Conservation (phyloP, 2,888 invertebrate genomes). For the Acanthopleura granulata region DNA sequence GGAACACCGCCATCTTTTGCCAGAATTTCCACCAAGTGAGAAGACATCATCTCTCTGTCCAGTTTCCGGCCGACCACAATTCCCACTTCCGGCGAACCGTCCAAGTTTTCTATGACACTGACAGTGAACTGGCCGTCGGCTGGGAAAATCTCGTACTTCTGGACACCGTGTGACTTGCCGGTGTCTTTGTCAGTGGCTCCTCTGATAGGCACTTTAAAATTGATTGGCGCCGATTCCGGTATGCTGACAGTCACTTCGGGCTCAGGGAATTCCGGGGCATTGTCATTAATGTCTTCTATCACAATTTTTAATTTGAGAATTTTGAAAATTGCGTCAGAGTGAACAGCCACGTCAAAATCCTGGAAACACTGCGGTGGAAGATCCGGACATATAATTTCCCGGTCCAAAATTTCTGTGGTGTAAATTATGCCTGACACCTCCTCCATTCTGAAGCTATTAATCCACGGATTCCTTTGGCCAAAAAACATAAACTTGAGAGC, state of each 20-base stretch:
- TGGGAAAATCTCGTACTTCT: slow-evolving; percentile 42
- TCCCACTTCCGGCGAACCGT: slow-evolving; percentile 47
- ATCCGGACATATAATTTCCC: slow-evolving; percentile 1
- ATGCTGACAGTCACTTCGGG: slow-evolving; percentile 32
- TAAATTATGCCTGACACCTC: not conserved
- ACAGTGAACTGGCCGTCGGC: slow-evolving; percentile 41
- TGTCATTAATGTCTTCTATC: slow-evolving; percentile 55
- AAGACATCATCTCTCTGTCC: slow-evolving; percentile 48
- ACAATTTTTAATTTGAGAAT: slow-evolving; percentile 46
- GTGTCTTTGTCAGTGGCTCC: slow-evolving; percentile 48
- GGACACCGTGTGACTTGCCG: slow-evolving; percentile 41
- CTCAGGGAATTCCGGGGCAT: slow-evolving; percentile 45
- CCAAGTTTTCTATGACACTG: slow-evolving; percentile 32
- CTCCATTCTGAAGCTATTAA: not conserved
- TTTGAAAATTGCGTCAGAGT: slow-evolving; percentile 34
- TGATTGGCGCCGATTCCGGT: slow-evolving; percentile 40
- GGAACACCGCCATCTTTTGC: slow-evolving; percentile 59
- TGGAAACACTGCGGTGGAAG: slow-evolving; percentile 38
- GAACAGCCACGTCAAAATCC: slow-evolving; percentile 47
- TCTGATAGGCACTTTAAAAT: slow-evolving; percentile 37
- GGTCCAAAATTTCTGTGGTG: not conserved
- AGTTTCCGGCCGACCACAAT: slow-evolving; percentile 45
- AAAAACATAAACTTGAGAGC: not conserved
- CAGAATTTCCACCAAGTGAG: slow-evolving; percentile 47
- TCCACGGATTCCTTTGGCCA: not conserved